Evolutionary conservation across 2,888 invertebrate genomes (phyloP).

Genomic region (Andrena trimmerana): DNA sequence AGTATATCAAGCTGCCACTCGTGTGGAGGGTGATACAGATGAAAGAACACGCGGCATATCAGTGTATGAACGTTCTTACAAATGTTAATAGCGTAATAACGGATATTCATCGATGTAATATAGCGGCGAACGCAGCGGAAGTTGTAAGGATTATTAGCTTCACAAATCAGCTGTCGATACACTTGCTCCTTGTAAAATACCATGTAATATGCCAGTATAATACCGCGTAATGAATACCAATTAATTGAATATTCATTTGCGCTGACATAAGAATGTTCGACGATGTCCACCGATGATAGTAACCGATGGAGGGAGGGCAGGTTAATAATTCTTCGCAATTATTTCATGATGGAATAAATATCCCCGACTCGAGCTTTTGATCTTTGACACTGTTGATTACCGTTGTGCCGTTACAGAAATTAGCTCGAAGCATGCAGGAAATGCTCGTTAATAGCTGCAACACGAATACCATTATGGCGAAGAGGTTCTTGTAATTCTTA

Average conservation of each 20-base stretch:
- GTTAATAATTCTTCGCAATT: background rate
- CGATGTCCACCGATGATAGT: background rate
- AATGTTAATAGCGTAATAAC: slow-evolving; percentile 37
- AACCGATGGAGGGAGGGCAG: background rate
- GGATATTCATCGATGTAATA: slow-evolving; percentile 39
- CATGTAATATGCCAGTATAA: slow-evolving; percentile 16
- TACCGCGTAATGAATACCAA: slow-evolving; percentile 16
- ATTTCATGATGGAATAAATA: background rate
- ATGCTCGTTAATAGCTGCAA: background rate
- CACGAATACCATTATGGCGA: too few species aligned
- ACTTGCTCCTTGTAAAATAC: slow-evolving; percentile 11
- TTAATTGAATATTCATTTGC: slow-evolving; percentile 14
- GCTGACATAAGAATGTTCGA: background rate
- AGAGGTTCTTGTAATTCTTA: too few species aligned
- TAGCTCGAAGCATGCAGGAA: background rate
- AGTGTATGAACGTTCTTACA: slow-evolving; percentile 17
- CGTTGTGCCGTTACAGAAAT: background rate
- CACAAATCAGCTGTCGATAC: slow-evolving; percentile 41
- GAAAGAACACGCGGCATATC: slow-evolving; percentile 1
- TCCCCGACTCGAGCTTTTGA: background rate
- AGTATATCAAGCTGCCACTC: background rate
- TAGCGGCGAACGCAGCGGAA: slow-evolving; percentile 21
- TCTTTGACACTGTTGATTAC: slow-evolving; percentile 2
- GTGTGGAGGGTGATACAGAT: background rate
- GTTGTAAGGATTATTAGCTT: slow-evolving; percentile 34